Base-by-base conservation (phyloP, 2,113 vertebrate genomes). In the Neoarius graeffei region DNA sequence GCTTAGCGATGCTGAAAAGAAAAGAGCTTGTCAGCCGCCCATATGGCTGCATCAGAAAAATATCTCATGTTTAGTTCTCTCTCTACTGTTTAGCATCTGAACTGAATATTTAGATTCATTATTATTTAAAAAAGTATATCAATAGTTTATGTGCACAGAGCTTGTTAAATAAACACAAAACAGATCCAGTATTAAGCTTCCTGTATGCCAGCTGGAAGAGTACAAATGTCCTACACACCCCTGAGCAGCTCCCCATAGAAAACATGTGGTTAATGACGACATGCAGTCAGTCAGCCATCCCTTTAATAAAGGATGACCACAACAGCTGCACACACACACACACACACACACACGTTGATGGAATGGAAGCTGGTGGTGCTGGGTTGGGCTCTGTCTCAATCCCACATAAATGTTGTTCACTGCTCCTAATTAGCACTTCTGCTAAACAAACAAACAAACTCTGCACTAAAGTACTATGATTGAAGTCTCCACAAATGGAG, bases 241-340 rank as follows among this genome's bases (percentile, higher is more conserved):
- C 81, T 87, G 13, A 87, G 57, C n/a, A 48, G 81, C 71, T 87
- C 86, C 86, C 86, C 71, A 67, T 76, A 84, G 81, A 88, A 84
- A 84, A 88, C 85, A 60, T 84, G 81, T 87, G 88, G 81, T 89
- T 84, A 87, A 85, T 89, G 89, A 89, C 88, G 56, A 35, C 85
- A 89, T 73, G 71, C 66, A 84, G 57, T 64, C 69, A 84, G 74
- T 48, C 86, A 89, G 57, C 83, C 81, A 52, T 80, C 74, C 66
- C 82, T 89, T 89, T 89, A 87, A 89, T 89, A 89, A 87, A 88
- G 57, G 52, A 71, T 81, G 67, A 85, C 89, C 86, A 89, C 86
- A 87, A 69, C 89, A 89, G 85, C 89, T 86, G 66, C 77, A 59
- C 20, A 23, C 81, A 74, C 57, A 20, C 27, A n/a, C 9, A 35